Evolutionary conservation across 2,797 vertebrate genomes (phyloP).

Genomic region (Falco peregrinus): DNA sequence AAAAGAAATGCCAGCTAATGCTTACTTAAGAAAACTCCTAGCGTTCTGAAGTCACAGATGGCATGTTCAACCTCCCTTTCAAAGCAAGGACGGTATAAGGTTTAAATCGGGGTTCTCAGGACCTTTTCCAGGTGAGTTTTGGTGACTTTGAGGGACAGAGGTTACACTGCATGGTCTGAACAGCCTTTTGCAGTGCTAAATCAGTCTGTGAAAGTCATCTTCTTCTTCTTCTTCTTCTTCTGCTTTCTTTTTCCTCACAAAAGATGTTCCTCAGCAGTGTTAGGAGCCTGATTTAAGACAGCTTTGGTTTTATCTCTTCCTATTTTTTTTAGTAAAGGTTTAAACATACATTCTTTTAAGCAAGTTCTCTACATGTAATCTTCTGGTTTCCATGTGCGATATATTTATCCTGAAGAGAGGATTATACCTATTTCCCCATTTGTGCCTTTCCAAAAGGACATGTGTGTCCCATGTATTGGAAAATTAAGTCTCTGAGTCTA

Average conservation of each 20-base stretch:
- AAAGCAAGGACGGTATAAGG: background rate
- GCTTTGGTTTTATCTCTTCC: background rate
- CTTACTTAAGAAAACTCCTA: background rate
- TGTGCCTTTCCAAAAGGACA: background rate
- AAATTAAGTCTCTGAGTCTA: background rate
- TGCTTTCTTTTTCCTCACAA: background rate
- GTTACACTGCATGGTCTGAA: fast-evolving
- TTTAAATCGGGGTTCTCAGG: background rate
- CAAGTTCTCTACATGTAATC: background rate
- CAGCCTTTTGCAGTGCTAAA: fast-evolving
- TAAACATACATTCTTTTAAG: background rate
- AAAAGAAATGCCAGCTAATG: background rate
- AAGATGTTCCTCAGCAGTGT: background rate
- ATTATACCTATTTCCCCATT: background rate
- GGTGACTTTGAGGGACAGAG: background rate
- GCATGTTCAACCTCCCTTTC: background rate
- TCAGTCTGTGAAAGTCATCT: background rate
- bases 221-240: too few species aligned
- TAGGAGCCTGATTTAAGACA: background rate
- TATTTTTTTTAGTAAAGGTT: background rate
- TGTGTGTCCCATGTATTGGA: background rate
- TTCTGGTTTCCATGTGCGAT: background rate
- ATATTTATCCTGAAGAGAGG: background rate
- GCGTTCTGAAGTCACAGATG: background rate
- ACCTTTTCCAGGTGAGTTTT: background rate